Conservation (phyloP, 2,113 vertebrate species). For the Casuarius casuarius region DNA sequence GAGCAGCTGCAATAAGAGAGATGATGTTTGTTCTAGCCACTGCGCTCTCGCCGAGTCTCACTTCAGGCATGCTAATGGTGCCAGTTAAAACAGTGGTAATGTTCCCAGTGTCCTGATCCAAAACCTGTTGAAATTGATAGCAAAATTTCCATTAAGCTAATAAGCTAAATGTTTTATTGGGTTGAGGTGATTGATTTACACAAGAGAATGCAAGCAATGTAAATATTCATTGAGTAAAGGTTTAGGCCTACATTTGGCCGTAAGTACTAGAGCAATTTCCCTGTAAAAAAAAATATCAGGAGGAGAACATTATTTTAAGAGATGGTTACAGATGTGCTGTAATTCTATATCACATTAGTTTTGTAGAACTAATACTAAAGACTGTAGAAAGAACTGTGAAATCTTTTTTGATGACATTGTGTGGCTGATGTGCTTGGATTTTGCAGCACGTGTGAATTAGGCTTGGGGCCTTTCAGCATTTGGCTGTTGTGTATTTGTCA, state of each 20-base stretch:
- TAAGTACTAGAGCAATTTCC: not conserved
- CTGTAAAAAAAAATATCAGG: not conserved
- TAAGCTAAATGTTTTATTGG: no score
- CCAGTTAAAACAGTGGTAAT: no score
- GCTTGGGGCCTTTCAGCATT: rapidly evolving
- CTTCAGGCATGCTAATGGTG: no score
- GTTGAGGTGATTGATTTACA: no score
- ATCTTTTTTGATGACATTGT: not conserved
- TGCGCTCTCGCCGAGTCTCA: not conserved
- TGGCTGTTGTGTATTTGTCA: rapidly evolving
- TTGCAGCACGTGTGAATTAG: not conserved
- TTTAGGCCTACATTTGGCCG: not conserved
- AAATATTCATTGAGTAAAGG: not conserved
- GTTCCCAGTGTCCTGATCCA: no score
- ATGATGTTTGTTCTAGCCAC: not conserved
- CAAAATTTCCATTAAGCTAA: not conserved
- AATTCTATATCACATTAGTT: not conserved
- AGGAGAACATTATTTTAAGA: not conserved
- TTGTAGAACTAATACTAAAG: not conserved
- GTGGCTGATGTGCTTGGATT: not conserved
- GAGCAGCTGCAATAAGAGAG: not conserved
- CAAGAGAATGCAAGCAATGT: no score
- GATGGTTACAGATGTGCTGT: not conserved
- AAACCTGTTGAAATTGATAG: not conserved
- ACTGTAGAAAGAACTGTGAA: not conserved